These are phyloP conservation scores for Danio rerio DNA, from an alignment of 2,113 vertebrate genomes.

Conservation along the genomic window DNA sequence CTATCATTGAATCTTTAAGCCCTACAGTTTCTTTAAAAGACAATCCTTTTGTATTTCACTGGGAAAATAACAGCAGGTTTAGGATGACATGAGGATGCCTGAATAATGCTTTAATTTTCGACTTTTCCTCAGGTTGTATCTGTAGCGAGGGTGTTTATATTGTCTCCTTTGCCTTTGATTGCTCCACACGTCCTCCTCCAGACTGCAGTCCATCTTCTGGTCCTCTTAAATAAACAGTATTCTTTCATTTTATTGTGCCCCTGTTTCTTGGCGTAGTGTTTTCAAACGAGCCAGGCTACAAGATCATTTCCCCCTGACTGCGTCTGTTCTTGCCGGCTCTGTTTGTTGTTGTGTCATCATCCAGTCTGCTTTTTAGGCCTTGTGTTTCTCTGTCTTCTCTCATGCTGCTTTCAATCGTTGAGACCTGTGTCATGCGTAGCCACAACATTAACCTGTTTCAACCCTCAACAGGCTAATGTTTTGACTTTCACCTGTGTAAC, in stretches of 20 bases:
- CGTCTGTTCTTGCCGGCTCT: slow-evolving; percentile 26
- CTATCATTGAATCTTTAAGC: not conserved
- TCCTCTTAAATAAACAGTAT: slow-evolving; percentile 31
- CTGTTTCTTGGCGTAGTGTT: slow-evolving; percentile 21
- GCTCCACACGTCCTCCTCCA: slow-evolving; percentile 24
- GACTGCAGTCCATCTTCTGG: slow-evolving; percentile 17
- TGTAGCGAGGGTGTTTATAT: slow-evolving; percentile 40
- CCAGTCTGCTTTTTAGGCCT: not conserved
- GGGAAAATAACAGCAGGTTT: not conserved
- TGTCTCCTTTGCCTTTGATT: slow-evolving; percentile 40
- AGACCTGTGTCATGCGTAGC: slow-evolving; percentile 65
- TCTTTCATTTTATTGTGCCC: slow-evolving; percentile 30
- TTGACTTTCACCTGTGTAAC: slow-evolving; percentile 64
- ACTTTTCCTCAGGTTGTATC: not conserved
- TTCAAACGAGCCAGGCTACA: slow-evolving; percentile 29
- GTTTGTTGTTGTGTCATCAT: slow-evolving; percentile 45
- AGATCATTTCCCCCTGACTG: slow-evolving; percentile 39
- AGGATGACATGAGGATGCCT: not conserved
- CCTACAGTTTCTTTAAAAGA: not conserved
- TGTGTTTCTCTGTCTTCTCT: slow-evolving; percentile 43
- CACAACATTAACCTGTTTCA: slow-evolving; percentile 67
- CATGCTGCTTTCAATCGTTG: slow-evolving; percentile 66
- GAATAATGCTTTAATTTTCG: not conserved
- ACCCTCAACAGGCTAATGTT: slow-evolving; percentile 55
- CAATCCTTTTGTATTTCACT: not conserved